phyloP scores from a whole-genome alignment of 1,140 invertebrate genomes.

The Pachyrhynchus sulphureomaculatus region DNA sequence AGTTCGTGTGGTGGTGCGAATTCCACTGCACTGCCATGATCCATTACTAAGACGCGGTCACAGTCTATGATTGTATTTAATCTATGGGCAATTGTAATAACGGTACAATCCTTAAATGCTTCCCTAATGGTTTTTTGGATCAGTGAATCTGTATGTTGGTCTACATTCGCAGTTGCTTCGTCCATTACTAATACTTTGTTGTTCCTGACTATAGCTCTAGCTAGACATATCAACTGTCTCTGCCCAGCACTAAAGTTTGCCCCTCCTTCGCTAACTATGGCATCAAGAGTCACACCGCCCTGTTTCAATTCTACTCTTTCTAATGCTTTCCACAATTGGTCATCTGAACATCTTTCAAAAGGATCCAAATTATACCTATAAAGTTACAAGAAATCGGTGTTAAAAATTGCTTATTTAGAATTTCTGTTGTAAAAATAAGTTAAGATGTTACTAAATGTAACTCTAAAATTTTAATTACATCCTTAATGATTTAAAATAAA shows the following conservation, averaged over 20 bases:
- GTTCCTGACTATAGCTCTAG: slow-evolving; percentile 68
- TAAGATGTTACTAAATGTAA: too few relatives aligned
- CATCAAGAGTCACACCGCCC: slow-evolving; percentile 35
- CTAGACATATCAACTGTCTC: slow-evolving; percentile 76
- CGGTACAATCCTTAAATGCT: slow-evolving; percentile 71
- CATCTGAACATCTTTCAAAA: slow-evolving; percentile 68
- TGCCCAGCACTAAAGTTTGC: slow-evolving; percentile 78
- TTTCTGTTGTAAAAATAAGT: too few relatives aligned
- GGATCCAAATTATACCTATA: slow-evolving; percentile 83
- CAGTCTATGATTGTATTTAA: slow-evolving; percentile 76
- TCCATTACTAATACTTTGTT: slow-evolving; percentile 81
- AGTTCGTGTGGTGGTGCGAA: slow-evolving; percentile 45
- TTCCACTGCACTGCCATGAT: slow-evolving; percentile 44
- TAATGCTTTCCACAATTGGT: slow-evolving; percentile 65
- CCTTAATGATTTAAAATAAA: too few relatives aligned
- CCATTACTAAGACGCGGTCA: slow-evolving; percentile 49
- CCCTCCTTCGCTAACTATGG: slow-evolving; percentile 63
- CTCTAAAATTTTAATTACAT: too few relatives aligned
- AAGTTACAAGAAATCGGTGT: too few relatives aligned
- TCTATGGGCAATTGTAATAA: slow-evolving; percentile 81
- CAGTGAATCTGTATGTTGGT: slow-evolving; percentile 68
- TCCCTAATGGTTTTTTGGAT: slow-evolving; percentile 68
- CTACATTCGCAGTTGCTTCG: slow-evolving; percentile 71
- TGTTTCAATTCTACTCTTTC: slow-evolving; percentile 52
- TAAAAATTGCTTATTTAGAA: too few relatives aligned